Evolutionary conservation across 2,888 invertebrate species (phyloP).

Genomic region (Orchesella flavescens): DNA sequence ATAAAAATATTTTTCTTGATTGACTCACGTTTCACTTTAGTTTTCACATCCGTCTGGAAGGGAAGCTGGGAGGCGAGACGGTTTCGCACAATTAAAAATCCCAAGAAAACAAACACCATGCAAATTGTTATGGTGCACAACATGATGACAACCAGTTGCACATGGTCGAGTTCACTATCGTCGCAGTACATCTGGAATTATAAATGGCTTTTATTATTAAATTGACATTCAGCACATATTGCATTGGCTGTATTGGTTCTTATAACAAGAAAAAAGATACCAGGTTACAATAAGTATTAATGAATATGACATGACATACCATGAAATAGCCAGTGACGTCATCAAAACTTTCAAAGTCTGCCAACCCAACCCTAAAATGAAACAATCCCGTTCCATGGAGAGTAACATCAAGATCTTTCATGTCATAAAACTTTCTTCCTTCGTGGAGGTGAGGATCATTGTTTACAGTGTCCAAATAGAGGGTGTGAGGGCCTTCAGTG

Average conservation of each 20-base stretch:
- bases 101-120: constrained; percentile 65
- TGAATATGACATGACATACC: too few species aligned
- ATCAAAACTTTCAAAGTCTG: constrained; percentile 65
- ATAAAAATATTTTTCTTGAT: not conserved
- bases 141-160: constrained; percentile 63
- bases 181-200: constrained; percentile 22
- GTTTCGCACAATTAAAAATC: constrained; percentile 62
- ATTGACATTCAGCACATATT: too few species aligned
- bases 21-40: constrained; percentile 27
- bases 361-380: constrained; percentile 66
- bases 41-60: constrained; percentile 10
- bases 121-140: constrained; percentile 64
- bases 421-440: constrained; percentile 52
- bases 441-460: constrained; percentile 36
- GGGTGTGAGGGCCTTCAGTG: not conserved
- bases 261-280: too few species aligned
- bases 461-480: constrained; percentile 55
- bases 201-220: not conserved
- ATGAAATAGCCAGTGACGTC: constrained; percentile 68
- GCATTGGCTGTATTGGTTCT: too few species aligned
- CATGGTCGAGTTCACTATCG: constrained; percentile 63
- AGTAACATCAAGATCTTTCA: constrained; percentile 41
- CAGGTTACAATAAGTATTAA: too few species aligned
- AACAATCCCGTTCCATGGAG: constrained; percentile 68
- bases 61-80: constrained; percentile 57